Base-by-base conservation (phyloP, 2,113 vertebrate species). In the Petrocephalus microphthalmus region DNA sequence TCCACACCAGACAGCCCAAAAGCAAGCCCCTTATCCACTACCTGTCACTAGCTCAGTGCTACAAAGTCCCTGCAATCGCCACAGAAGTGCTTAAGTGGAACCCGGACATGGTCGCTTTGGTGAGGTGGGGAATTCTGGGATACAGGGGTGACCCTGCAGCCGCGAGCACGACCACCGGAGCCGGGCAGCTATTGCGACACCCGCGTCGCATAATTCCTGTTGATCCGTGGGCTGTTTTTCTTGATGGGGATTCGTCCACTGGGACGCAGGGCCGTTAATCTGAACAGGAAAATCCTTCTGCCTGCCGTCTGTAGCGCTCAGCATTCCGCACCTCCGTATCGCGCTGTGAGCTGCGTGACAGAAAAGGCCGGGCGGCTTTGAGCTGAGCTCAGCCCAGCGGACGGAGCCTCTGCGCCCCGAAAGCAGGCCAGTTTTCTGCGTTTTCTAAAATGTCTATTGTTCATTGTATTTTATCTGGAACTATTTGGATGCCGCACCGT, bases 11-110 rank as follows among this genome's bases (percentile, higher is more conserved):
- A 7, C 22, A 64, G 57, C 57, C 60, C 2, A 8, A 93, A 87
- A 84, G 90, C 88, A 90, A 90, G 89, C 94, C 91, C 91, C 93
- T 95, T 93, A 95, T 95, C 93, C 95, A 95, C 93, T 94, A 95
- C 95, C 94, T 92, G 95, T 95, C 92, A 94, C 88, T 90, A 93
- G 91, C 90, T 91, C 60, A 67, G 60, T n/a, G 60, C 60, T 4
- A n/a, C 60, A 64, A 25, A 29, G 71, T 19, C 71, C 33, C 29
- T 15, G 37, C 13, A 78, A 4, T 42, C 15, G 13, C 71, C 71
- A 42, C 71, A 74, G 25, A 42, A 37, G 71, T 74, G 15, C 25
- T 74, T 74, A 33, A 19, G 33, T 74, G 67, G 67, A 29, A 15
- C 29, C 71, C 33, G 47, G 45, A n/a, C 45, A 15, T 25, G n/a